A percentile compares a stretch with the other conserved stretches of the same genome.
These are phyloP conservation scores for Mesocentrotus franciscanus DNA, from an alignment of 53 echinoderm and acorn worm genomes.

Conservation along the genomic window DNA sequence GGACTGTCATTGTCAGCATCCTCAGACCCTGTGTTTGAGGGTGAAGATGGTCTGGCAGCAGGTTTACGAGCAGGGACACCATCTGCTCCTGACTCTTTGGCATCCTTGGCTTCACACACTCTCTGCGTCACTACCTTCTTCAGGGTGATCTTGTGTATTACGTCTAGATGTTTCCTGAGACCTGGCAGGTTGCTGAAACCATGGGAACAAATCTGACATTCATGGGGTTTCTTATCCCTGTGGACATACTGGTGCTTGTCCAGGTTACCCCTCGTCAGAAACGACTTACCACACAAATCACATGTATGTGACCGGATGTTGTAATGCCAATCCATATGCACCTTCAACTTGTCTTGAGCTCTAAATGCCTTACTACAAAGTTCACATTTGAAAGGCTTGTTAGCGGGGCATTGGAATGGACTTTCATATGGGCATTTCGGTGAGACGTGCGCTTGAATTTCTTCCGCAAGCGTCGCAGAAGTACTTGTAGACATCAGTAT, in stretches of 20 bases:
- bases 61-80: not conserved
- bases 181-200: not conserved
- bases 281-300: conserved; percentile 12
- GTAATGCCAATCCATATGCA: conserved; percentile 38
- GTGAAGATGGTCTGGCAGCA: not conserved
- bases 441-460: conserved; percentile 38
- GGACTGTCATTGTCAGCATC: not conserved
- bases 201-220: not conserved
- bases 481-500: not conserved
- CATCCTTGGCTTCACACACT: not conserved
- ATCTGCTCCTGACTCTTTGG: not conserved
- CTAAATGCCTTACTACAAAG: not conserved
- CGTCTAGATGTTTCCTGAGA: conserved; percentile 10
- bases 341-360: not conserved
- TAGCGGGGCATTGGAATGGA: not conserved
- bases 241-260: not conserved
- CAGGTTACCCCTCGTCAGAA: conserved; percentile 43
- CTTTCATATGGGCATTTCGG: not conserved
- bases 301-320: not conserved
- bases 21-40: not conserved
- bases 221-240: not conserved
- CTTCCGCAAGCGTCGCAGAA: not conserved
- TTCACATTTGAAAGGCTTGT: conserved; percentile 15
- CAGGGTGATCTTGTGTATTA: not conserved
- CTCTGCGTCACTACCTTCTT: not conserved